Percentiles rank a stretch among this genome's conserved stretches.
phyloP scores from a whole-genome alignment of 2,113 vertebrate genomes.

The Dissostichus mawsoni region DNA sequence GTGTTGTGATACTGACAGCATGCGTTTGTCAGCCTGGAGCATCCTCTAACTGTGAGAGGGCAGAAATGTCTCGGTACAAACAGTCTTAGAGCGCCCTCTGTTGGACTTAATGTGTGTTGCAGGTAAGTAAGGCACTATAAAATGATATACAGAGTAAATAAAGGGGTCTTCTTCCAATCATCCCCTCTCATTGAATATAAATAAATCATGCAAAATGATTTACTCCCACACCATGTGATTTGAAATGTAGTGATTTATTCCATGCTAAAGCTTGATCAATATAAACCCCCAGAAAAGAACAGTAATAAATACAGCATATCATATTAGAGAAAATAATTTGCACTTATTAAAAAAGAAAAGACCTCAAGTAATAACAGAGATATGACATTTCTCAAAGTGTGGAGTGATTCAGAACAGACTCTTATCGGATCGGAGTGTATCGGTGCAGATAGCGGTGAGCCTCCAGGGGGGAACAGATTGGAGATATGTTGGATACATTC shows the following conservation, averaged over 20 bases:
- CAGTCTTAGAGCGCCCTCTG: conserved; percentile 72
- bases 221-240: background rate
- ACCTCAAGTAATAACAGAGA: conserved; percentile 50
- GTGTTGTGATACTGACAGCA: background rate
- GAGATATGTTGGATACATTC: conserved; percentile 73
- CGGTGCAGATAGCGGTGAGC: conserved; percentile 32
- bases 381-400: conserved; percentile 55
- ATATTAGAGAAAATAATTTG: conserved; percentile 53
- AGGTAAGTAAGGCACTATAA: background rate
- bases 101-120: conserved; percentile 34
- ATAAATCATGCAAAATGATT: accelerated
- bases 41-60: background rate
- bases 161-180: too few relatives aligned
- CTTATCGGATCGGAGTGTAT: conserved; percentile 32
- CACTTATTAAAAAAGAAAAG: conserved; percentile 36
- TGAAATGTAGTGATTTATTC: conserved; percentile 79
- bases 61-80: background rate
- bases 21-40: background rate
- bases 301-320: conserved; percentile 64
- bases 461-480: conserved; percentile 31
- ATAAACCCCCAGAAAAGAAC: conserved; percentile 62
- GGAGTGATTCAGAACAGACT: conserved; percentile 42
- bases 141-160: too few relatives aligned
- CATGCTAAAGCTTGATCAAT: conserved; percentile 76
- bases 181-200: background rate